Percentiles rank a stretch among this genome's conserved stretches.
These are phyloP conservation scores for Ochotona princeps DNA, from an alignment of 2,113 vertebrate genomes.

Conservation along the genomic window DNA sequence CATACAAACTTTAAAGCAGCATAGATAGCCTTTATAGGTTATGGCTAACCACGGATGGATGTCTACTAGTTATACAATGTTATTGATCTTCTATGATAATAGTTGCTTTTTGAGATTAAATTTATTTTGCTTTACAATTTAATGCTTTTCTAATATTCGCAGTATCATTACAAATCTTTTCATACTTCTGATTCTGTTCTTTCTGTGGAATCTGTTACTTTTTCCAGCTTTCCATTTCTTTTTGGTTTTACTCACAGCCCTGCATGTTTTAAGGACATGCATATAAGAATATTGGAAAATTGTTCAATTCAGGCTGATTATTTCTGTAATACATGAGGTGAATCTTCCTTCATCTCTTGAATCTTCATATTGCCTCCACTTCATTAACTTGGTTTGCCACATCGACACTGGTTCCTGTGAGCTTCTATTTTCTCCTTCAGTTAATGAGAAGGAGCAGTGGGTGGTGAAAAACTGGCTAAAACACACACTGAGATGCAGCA, in stretches of 20 bases:
- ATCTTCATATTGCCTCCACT: constrained; percentile 28
- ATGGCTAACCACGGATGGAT: background rate
- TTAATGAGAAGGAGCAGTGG: constrained; percentile 16
- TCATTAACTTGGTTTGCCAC: background rate
- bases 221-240: constrained; percentile 24
- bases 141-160: constrained; percentile 21
- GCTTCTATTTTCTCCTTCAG: constrained; percentile 33
- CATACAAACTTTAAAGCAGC: background rate
- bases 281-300: background rate
- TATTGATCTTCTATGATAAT: background rate
- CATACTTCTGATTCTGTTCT: background rate
- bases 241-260: background rate
- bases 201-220: background rate
- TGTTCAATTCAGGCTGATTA: background rate
- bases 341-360: background rate
- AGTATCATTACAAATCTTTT: constrained; percentile 20
- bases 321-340: background rate
- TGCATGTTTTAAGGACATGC: background rate
- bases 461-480: background rate
- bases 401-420: background rate
- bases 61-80: background rate
- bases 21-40: background rate
- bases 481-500: background rate
- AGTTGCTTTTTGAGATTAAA: background rate
- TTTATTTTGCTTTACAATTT: constrained; percentile 27